Conservation (phyloP, 2,888 invertebrate genomes). For the Coelinius sp. region DNA sequence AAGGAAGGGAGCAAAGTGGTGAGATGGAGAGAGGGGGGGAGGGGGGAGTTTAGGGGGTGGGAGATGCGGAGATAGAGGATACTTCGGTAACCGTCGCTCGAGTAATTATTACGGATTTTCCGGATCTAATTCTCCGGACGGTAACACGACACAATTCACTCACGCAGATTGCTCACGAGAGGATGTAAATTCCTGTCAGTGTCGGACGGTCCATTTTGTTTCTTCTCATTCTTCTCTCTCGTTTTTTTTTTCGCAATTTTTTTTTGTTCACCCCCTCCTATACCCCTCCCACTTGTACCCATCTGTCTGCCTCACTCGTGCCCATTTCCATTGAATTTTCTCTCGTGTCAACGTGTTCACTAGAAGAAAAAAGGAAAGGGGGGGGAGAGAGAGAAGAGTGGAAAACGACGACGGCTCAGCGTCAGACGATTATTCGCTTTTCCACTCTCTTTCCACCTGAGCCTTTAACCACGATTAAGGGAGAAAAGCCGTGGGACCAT, state of each 20-base stretch:
- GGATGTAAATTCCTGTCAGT: slow-evolving; percentile 69
- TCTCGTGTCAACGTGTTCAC: slow-evolving; percentile 22
- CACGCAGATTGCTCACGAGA: slow-evolving; percentile 69
- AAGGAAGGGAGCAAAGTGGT: slow-evolving; percentile 37
- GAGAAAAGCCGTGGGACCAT: slow-evolving; percentile 13
- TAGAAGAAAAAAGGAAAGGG: not conserved
- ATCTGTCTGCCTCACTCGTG: not conserved
- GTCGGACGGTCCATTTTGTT: slow-evolving; percentile 67
- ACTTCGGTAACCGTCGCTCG: slow-evolving; percentile 63
- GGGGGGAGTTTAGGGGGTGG: slow-evolving; percentile 9
- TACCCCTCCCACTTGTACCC: slow-evolving; percentile 41
- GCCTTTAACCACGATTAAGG: slow-evolving; percentile 51
- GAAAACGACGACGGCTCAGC: slow-evolving; percentile 50
- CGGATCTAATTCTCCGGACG: slow-evolving; percentile 70
- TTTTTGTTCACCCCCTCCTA: slow-evolving; percentile 11
- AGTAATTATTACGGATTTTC: slow-evolving; percentile 71
- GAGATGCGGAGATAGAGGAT: slow-evolving; percentile 48
- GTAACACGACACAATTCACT: slow-evolving; percentile 70
- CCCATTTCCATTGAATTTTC: slow-evolving; percentile 1
- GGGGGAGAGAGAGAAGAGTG: not conserved
- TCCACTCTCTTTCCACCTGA: slow-evolving; percentile 59
- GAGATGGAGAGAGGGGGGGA: too few relatives aligned
- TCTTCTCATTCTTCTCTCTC: slow-evolving; percentile 47
- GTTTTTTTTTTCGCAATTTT: slow-evolving; percentile 21
- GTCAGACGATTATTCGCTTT: slow-evolving; percentile 63